phyloP scores from a whole-genome alignment of 2,888 invertebrate species.

The Tortricodes alternella region DNA sequence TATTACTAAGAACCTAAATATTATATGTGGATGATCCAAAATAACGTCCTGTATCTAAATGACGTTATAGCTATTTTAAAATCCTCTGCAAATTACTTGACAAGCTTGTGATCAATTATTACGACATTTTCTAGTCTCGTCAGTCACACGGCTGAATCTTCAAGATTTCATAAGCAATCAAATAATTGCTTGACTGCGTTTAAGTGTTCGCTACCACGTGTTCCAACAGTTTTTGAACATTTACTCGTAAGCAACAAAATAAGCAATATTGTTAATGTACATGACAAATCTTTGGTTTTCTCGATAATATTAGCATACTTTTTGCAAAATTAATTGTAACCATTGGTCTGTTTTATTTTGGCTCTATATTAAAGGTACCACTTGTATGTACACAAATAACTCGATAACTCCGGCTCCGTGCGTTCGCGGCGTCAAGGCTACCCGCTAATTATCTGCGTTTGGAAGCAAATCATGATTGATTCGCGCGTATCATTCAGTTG shows the following conservation, averaged over 20 bases:
- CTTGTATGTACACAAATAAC: not conserved
- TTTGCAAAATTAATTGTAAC: no score
- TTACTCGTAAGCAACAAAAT: not conserved
- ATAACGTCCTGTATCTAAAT: not conserved
- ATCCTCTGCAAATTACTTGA: not conserved
- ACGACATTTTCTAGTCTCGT: not conserved
- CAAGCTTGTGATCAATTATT: not conserved
- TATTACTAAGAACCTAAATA: not conserved
- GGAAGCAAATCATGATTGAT: constrained; percentile 6
- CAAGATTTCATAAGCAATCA: not conserved
- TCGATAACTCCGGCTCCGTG: not conserved
- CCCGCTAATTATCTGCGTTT: not conserved
- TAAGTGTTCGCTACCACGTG: not conserved
- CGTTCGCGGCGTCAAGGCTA: not conserved
- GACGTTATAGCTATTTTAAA: not conserved
- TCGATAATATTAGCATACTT: no score
- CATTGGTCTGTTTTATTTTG: no score
- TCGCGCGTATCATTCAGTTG: not conserved
- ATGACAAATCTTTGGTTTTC: no score
- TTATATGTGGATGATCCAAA: not conserved
- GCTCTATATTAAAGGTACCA: no score
- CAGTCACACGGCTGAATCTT: not conserved
- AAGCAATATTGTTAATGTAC: not conserved
- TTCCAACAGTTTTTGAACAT: not conserved
- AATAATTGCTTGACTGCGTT: not conserved